Evolutionary conservation across 2,888 invertebrate genomes (phyloP).

Genomic region (Ophion obscuratus): DNA sequence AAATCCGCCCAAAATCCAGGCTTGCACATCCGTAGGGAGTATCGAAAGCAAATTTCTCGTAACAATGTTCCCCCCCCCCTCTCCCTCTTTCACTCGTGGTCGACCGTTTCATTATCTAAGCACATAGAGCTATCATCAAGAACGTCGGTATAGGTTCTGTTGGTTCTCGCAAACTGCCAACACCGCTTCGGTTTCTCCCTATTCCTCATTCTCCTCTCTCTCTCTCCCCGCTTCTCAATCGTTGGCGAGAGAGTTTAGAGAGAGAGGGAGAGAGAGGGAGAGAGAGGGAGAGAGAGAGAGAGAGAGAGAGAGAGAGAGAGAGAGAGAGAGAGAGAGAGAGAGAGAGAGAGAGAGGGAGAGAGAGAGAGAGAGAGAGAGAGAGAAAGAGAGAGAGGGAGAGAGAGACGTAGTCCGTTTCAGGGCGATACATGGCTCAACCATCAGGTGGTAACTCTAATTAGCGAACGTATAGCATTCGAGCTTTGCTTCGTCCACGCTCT

Average conservation of each 20-base stretch:
- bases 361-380: constrained; percentile 42
- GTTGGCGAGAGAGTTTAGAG: constrained; percentile 7
- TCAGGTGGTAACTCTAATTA: constrained; percentile 66
- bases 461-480: constrained; percentile 55
- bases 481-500: constrained; percentile 22
- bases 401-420: constrained; percentile 46
- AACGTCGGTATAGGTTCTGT: constrained; percentile 10
- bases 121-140: constrained; percentile 54
- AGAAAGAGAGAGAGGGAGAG: constrained; percentile 28
- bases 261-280: too few species aligned
- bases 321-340: constrained; percentile 33
- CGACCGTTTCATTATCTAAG: constrained; percentile 33
- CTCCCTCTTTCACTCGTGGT: constrained; percentile 3
- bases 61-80: constrained; percentile 25
- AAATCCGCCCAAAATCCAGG: neutral
- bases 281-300: constrained; percentile 39
- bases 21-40: neutral
- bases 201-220: constrained; percentile 26
- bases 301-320: constrained; percentile 34
- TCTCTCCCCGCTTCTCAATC: neutral
- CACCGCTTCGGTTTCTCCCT: constrained; percentile 49
- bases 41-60: constrained; percentile 35
- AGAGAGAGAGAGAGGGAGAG: constrained; percentile 20
- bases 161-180: constrained; percentile 48
- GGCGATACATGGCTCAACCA: constrained; percentile 56